Evolutionary conservation across 1,140 invertebrate species (phyloP), one percentile per base, ranked within the genome.

Genomic region (Apis florea): DNA sequence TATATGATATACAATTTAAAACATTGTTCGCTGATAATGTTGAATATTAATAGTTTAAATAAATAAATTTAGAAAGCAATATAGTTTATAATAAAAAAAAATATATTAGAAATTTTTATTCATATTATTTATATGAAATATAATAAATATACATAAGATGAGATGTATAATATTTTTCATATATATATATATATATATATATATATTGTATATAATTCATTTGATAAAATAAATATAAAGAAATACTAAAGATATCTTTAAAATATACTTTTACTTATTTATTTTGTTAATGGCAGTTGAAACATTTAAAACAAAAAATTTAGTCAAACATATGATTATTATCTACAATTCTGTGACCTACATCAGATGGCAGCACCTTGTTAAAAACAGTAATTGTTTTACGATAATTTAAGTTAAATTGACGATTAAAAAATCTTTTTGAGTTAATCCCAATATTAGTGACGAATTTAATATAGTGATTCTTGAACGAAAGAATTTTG

Each of bases 291-390:
- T 21, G 19, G 8, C 10, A 58, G 2, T 21, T 21, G 21, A 58
- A 10, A 21, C 21, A 56, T 19, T 53, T n/a, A n/a, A 13, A n/a
- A 4, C 4, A 63, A 24, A 13, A 63, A 63, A 15, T 63, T 26
- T 61, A 61, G 13, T 61, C 0, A 24, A 21, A 19, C 8, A n/a
- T 8, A 12, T 1, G 15, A 8, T 24, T 26, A 8, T 26, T 63
- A 63, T 17, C 24, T 63, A 63, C 15, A 63, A 9, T 63, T 9
- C 6, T 13, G 13, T 26, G 13, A 51, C 19, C 1, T n/a, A n/a
- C 21, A 40, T 21, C 54, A 69, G 75, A 59, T 79, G 76, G 76
- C 76, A 71, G 67, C 56, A 70, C n/a, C 1, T 69, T 1, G 9
- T 47, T 5, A 71, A 49, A 78, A 51, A 59, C 56, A 79, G 40